Conservation (phyloP, 2,113 vertebrate genomes). For the Heptranchias perlo region DNA sequence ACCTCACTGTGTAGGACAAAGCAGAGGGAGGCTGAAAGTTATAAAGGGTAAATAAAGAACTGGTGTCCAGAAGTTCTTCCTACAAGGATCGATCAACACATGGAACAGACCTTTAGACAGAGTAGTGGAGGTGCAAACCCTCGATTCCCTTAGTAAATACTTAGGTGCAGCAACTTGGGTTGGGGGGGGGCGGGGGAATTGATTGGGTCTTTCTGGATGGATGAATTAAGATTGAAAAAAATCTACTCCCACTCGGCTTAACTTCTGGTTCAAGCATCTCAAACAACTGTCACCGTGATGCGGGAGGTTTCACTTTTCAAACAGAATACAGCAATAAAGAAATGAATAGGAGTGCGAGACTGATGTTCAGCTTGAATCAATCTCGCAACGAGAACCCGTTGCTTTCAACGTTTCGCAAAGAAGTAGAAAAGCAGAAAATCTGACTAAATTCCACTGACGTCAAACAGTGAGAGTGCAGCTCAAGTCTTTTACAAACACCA, state of each 20-base stretch:
- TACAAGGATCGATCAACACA: not conserved
- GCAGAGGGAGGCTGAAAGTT: not conserved
- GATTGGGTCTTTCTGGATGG: not conserved
- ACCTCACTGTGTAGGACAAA: not conserved
- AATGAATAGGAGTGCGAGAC: not conserved
- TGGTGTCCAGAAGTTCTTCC: not conserved
- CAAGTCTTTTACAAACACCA: not conserved
- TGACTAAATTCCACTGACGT: not conserved
- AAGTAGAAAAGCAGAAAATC: not conserved
- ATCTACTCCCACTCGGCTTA: not conserved
- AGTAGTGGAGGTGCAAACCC: not conserved
- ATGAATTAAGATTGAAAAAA: not conserved
- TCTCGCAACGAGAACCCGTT: not conserved
- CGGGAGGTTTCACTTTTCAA: not conserved
- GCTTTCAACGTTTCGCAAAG: not conserved
- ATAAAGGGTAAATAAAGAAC: not conserved
- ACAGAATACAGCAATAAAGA: not conserved
- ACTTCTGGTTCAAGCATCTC: not conserved
- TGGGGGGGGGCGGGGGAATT: not conserved
- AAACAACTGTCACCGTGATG: not conserved
- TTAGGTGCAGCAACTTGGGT: not conserved
- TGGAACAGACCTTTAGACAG: not conserved
- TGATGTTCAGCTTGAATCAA: not conserved
- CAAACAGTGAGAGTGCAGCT: not conserved
- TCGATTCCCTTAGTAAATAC: not conserved